These are phyloP conservation scores for Ptyas mucosa DNA, from an alignment of 2,113 vertebrate genomes.

Conservation along the genomic window DNA sequence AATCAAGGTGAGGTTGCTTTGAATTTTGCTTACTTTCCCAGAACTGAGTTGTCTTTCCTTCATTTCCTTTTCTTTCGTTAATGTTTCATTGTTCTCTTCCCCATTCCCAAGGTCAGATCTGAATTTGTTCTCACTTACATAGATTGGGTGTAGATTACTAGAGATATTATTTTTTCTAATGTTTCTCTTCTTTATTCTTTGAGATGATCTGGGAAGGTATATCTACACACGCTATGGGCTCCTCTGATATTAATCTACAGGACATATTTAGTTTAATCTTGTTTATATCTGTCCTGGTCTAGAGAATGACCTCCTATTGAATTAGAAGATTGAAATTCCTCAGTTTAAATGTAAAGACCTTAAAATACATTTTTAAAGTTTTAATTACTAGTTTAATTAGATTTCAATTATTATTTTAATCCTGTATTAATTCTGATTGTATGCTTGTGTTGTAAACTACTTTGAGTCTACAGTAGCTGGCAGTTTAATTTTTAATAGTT, in stretches of 20 bases:
- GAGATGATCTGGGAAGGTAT: neutral
- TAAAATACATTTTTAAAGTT: neutral
- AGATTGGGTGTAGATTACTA: neutral
- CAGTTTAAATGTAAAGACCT: neutral
- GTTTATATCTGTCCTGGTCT: neutral
- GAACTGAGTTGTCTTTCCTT: neutral
- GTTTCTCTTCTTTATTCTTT: neutral
- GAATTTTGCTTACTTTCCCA: neutral
- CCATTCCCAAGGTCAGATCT: neutral
- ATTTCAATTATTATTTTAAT: neutral
- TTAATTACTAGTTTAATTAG: neutral
- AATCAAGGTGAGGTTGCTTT: neutral
- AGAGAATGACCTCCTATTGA: neutral
- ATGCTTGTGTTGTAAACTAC: neutral
- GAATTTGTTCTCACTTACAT: neutral
- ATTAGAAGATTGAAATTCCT: neutral
- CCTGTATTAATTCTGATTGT: neutral
- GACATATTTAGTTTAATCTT: neutral
- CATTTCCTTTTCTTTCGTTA: neutral
- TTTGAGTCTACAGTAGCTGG: neutral
- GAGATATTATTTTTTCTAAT: neutral
- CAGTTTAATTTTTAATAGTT: neutral
- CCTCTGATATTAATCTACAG: neutral
- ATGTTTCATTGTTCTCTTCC: neutral
- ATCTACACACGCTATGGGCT: neutral